A percentile compares a stretch with the other conserved stretches of the same genome.
Conservation (phyloP, 2,888 invertebrate genomes). For the Schizaphis graminum region DNA sequence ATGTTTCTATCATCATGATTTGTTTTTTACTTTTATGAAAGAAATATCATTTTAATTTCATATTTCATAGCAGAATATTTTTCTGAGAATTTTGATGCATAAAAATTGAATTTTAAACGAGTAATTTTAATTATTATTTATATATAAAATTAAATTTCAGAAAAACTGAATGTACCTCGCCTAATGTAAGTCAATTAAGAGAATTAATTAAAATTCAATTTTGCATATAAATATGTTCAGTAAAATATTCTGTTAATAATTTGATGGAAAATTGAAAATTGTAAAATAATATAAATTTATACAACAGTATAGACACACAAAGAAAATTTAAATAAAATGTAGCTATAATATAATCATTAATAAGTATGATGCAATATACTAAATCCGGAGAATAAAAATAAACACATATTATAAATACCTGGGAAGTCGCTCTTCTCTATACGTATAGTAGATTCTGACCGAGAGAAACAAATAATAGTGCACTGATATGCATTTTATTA, state of each 20-base stretch:
- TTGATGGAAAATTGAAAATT: not conserved
- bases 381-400: not conserved
- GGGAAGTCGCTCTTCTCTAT: not conserved
- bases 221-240: not conserved
- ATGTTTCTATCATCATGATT: not conserved
- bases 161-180: not conserved
- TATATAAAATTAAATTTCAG: not conserved
- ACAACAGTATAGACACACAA: not conserved
- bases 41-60: not conserved
- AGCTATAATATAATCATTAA: not conserved
- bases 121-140: not conserved
- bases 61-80: not conserved
- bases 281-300: too few species aligned
- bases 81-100: not conserved
- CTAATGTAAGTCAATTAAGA: too few species aligned
- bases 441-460: not conserved
- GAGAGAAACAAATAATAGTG: not conserved
- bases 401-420: not conserved
- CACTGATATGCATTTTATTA: not conserved
- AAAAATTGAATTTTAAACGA: not conserved
- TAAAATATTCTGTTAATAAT: not conserved
- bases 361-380: not conserved
- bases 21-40: not conserved
- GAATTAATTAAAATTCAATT: not conserved
- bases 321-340: not conserved